Evolutionary conservation across 2,113 vertebrate species (phyloP).

Genomic region (Saguinus imperator): DNA sequence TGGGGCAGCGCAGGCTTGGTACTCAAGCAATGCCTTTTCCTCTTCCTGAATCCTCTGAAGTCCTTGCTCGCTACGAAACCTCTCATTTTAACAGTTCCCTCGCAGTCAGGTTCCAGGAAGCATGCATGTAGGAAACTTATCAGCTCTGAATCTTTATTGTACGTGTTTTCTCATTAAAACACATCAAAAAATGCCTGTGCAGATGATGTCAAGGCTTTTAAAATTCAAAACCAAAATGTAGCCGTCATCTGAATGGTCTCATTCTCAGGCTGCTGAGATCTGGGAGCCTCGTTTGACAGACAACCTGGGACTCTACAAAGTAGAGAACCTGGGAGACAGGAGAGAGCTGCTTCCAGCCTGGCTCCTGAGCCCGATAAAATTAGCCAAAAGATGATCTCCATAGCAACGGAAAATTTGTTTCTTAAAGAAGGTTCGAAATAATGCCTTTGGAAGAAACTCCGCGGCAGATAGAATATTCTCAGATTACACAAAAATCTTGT

Average conservation of each 20-base stretch:
- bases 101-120: not conserved
- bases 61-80: not conserved
- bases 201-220: not conserved
- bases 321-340: not conserved
- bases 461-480: slow-evolving; percentile 70
- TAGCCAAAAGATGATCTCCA: slow-evolving; percentile 69
- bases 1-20: too few species aligned
- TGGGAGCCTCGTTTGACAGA: not conserved
- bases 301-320: not conserved
- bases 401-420: slow-evolving; percentile 74
- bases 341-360: not conserved
- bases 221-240: not conserved
- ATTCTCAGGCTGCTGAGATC: not conserved
- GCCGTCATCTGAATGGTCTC: not conserved
- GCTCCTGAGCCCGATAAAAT: slow-evolving; percentile 61
- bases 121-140: not conserved
- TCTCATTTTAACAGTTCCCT: not conserved
- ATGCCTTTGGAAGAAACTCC: slow-evolving; percentile 68
- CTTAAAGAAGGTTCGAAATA: slow-evolving; percentile 75
- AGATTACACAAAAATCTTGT: slow-evolving; percentile 67
- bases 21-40: not conserved
- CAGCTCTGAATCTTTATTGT: not conserved
- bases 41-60: not conserved
- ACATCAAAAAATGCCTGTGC: not conserved
- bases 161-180: slow-evolving; percentile 32